Conservation (phyloP, 2,888 invertebrate genomes). For the Ferdinandea cuprea region DNA sequence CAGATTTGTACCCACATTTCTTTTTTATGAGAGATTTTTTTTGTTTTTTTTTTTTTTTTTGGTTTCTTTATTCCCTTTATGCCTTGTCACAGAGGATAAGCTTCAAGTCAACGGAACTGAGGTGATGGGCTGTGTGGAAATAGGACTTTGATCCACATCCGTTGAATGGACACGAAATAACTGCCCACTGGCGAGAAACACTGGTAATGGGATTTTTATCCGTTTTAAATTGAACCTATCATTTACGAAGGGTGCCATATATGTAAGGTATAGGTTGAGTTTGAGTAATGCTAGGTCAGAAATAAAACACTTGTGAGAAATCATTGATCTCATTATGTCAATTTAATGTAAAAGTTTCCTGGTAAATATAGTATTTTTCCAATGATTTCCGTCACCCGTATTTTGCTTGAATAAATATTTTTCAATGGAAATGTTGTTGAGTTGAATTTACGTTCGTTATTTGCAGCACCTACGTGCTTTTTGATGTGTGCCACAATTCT, state of each 20-base stretch:
- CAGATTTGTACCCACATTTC: neutral
- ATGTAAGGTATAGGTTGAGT: too few species aligned
- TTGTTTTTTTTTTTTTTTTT: neutral
- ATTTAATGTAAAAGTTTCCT: too few species aligned
- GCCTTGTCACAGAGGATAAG: neutral
- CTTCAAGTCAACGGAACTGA: neutral
- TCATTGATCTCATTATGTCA: too few species aligned
- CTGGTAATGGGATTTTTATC: neutral
- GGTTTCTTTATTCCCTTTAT: neutral
- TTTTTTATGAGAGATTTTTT: neutral
- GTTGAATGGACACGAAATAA: neutral
- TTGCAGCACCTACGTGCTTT: too few species aligned
- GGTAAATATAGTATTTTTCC: too few species aligned
- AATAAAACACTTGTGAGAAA: too few species aligned
- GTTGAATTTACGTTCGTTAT: too few species aligned
- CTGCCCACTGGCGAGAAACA: neutral
- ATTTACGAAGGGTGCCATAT: neutral
- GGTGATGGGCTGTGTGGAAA: neutral
- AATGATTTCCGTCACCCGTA: too few species aligned
- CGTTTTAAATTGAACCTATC: neutral
- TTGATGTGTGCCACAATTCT: too few species aligned
- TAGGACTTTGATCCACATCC: slow-evolving; percentile 1
- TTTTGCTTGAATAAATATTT: too few species aligned
- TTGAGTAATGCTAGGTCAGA: too few species aligned
- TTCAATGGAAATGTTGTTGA: too few species aligned